Evolutionary conservation across 2,113 vertebrate species (phyloP), one percentile per base, ranked within the genome.

Genomic region (Aegithalos caudatus): DNA sequence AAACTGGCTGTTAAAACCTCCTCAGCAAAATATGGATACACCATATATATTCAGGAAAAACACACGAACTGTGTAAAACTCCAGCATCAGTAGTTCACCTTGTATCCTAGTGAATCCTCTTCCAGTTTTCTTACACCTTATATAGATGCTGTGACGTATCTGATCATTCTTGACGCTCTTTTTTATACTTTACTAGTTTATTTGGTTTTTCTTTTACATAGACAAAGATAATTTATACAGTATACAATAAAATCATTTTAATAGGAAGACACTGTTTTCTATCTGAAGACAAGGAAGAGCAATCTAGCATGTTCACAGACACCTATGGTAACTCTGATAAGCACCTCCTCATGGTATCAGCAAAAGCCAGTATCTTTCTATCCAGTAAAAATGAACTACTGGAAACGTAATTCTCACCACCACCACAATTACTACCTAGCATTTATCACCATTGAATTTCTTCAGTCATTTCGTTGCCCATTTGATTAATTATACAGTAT

Each of bases 101-200:
- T 37, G 4, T 19, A 64, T 37, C 5, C 20, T 35, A 14, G 6
- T 5, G 6, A 88, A 84, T 62, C 7, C 47, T 73, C 29, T 29
- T 42, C 18, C 12, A 33, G 16, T 64, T 81, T 45, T 61, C 7
- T 67, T 35, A 58, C 3, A 56, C 2, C 2, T n/a, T 73, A 44
- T 3, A 23, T 1, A n/a, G 17, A 58, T 38, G 35, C 11, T 18
- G 24, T 12, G 6, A 6, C 5, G 0, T 29, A 35, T 35, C 24
- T 50, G 14, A 70, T 53, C 4, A 73, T 12, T 12, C n/a, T 50
- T 57, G 16, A 24, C 5, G 31, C 3, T 56, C 9, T 60, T 74
- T 13, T 44, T 67, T 18, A 44, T 10, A 38, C 4, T 67, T 81
- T 23, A 50, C 12, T 69, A 18, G 5, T 21, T 42, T 64, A 29